A percentile compares a stretch with the other conserved stretches of the same genome.
phyloP scores from a whole-genome alignment of 2,797 vertebrate species.

The Halcyon leucocephala region DNA sequence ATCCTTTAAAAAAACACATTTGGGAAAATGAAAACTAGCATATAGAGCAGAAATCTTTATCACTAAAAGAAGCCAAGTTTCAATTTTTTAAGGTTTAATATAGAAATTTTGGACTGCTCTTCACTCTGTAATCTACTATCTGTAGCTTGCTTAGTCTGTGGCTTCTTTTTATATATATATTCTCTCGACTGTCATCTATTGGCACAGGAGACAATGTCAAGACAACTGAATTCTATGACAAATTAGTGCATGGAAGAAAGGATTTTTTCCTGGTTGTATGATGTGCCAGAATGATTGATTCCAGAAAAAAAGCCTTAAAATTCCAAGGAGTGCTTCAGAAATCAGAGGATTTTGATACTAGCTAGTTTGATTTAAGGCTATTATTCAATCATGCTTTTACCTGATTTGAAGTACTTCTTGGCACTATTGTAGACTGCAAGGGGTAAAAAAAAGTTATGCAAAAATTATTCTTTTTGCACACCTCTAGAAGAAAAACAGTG shows the following conservation, averaged over 20 bases:
- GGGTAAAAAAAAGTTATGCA: neutral
- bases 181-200: neutral
- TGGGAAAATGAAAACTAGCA: neutral
- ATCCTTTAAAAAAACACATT: neutral
- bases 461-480: neutral
- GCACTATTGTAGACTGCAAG: neutral
- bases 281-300: slow-evolving; percentile 31
- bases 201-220: slow-evolving; percentile 27
- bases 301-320: slow-evolving; percentile 42
- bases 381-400: neutral
- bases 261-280: neutral
- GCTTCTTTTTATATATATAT: slow-evolving; percentile 4
- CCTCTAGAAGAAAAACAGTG: neutral
- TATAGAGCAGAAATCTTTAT: slow-evolving; percentile 27
- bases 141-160: slow-evolving; percentile 32
- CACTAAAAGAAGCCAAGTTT: slow-evolving; percentile 22
- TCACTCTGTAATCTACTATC: slow-evolving; percentile 17
- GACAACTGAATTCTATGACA: slow-evolving; percentile 33
- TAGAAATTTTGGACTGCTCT: slow-evolving; percentile 20
- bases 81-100: neutral
- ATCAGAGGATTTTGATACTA: neutral
- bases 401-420: neutral
- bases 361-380: neutral
- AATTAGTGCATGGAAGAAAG: slow-evolving; percentile 21
- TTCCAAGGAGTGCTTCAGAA: slow-evolving; percentile 16